These are phyloP conservation scores for Dicentrarchus labrax DNA, from an alignment of 2,113 vertebrate species.

Conservation along the genomic window DNA sequence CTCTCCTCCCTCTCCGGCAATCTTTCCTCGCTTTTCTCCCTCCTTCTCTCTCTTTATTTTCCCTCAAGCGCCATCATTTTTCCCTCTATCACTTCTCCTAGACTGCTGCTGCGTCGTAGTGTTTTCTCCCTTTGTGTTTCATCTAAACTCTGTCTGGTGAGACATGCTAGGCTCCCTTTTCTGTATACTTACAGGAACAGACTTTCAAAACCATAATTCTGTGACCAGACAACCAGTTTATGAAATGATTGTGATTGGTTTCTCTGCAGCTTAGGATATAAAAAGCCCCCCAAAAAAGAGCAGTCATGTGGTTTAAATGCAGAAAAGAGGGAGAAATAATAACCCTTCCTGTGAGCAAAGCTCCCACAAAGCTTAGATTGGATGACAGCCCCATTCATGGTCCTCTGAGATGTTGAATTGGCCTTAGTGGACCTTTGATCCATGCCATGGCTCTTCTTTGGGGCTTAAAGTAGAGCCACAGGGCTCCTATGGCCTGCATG, in stretches of 20 bases:
- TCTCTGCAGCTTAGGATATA: constrained; percentile 24
- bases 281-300: constrained; percentile 4
- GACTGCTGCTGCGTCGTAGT: constrained; percentile 19
- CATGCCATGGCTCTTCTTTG: constrained; percentile 53
- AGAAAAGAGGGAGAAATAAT: constrained; percentile 31
- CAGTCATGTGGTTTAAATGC: constrained; percentile 1
- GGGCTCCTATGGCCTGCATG: constrained; percentile 49
- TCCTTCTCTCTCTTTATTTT: constrained; percentile 49
- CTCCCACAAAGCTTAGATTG: constrained; percentile 53
- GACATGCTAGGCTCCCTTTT: constrained; percentile 4
- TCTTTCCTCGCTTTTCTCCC: constrained; percentile 44
- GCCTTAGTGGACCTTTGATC: constrained; percentile 74
- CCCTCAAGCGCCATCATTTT: constrained; percentile 55
- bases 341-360: constrained; percentile 42
- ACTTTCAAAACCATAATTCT: constrained; percentile 18
- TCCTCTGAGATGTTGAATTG: constrained; percentile 45
- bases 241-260: constrained; percentile 33
- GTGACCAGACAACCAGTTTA: constrained; percentile 31
- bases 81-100: constrained; percentile 57
- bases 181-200: neutral
- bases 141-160: constrained; percentile 5
- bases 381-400: constrained; percentile 42
- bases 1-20: constrained; percentile 50
- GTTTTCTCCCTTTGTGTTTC: constrained; percentile 37
- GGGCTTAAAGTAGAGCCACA: constrained; percentile 61